These are phyloP conservation scores for Panthera tigris DNA, from an alignment of 2,113 vertebrate species.

Conservation along the genomic window DNA sequence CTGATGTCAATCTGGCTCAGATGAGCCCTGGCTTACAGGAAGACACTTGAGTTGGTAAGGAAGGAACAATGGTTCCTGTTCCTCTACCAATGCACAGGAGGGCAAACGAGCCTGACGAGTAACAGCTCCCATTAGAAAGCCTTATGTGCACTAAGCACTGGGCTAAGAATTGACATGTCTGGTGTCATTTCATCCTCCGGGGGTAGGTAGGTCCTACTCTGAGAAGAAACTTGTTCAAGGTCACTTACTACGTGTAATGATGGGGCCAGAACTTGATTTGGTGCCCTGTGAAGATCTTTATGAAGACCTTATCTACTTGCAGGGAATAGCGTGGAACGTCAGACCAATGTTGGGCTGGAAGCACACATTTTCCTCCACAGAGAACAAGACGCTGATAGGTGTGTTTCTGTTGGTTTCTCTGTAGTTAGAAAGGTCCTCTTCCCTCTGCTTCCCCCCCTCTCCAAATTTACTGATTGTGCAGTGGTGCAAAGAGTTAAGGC, in stretches of 20 bases:
- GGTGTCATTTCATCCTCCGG: not conserved
- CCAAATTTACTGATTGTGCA: not conserved
- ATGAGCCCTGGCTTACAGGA: not conserved
- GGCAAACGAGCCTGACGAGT: not conserved
- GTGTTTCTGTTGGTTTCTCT: not conserved
- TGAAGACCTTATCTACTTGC: not conserved
- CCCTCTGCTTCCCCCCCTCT: not conserved
- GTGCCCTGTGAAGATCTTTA: not conserved
- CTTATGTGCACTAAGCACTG: too few relatives aligned
- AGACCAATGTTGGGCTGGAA: not conserved
- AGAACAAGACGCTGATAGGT: not conserved
- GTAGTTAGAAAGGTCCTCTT: not conserved
- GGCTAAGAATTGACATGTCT: accelerated
- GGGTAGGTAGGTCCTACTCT: not conserved
- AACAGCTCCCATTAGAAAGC: not conserved
- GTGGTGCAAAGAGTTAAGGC: not conserved
- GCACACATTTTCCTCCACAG: not conserved
- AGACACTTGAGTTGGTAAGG: not conserved
- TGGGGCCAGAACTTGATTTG: not conserved
- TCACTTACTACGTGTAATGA: not conserved
- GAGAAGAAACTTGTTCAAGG: not conserved
- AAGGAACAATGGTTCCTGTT: not conserved
- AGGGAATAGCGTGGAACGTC: not conserved
- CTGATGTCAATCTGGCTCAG: not conserved
- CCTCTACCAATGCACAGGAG: not conserved